Conservation (phyloP, 2,888 invertebrate species). For the Drosophila engyochracea region DNA sequence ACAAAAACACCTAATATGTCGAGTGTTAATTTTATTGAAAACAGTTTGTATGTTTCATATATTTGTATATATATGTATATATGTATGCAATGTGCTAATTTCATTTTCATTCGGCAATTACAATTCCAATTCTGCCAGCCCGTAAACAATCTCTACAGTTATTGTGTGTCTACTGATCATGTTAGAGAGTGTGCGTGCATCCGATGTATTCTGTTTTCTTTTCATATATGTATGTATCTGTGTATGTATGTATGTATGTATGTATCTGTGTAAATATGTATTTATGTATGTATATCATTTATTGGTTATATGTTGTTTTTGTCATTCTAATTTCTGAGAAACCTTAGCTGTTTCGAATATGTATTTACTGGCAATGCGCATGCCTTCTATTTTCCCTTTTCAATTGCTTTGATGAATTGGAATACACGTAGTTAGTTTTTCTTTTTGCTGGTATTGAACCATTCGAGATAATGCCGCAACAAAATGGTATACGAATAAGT, state of each 20-base stretch:
- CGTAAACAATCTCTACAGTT: conserved; percentile 50
- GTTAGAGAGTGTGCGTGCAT: conserved; percentile 38
- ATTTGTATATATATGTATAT: not conserved
- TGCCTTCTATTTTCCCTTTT: conserved; percentile 58
- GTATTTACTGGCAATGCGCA: conserved; percentile 52
- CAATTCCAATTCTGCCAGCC: conserved; percentile 40
- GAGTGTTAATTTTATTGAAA: conserved; percentile 56
- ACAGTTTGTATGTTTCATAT: conserved; percentile 41
- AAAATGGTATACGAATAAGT: conserved; percentile 40
- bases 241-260: conserved; percentile 12
- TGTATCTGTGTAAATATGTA: conserved; percentile 19
- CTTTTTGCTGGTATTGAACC: conserved; percentile 37
- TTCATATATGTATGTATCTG: not conserved
- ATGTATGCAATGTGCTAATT: conserved; percentile 48
- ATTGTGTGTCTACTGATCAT: conserved; percentile 62
- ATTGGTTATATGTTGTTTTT: conserved; percentile 39
- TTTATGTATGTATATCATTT: conserved; percentile 47
- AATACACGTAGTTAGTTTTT: conserved; percentile 73
- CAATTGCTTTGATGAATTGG: conserved; percentile 80
- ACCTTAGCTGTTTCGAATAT: conserved; percentile 79
- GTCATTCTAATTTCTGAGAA: conserved; percentile 56
- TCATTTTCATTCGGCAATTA: conserved; percentile 27
- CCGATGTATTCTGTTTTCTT: conserved; percentile 10
- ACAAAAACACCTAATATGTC: conserved; percentile 68
- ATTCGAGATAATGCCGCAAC: conserved; percentile 60